Evolutionary conservation across 2,113 vertebrate species (phyloP).

Genomic region (Cavia aperea): DNA sequence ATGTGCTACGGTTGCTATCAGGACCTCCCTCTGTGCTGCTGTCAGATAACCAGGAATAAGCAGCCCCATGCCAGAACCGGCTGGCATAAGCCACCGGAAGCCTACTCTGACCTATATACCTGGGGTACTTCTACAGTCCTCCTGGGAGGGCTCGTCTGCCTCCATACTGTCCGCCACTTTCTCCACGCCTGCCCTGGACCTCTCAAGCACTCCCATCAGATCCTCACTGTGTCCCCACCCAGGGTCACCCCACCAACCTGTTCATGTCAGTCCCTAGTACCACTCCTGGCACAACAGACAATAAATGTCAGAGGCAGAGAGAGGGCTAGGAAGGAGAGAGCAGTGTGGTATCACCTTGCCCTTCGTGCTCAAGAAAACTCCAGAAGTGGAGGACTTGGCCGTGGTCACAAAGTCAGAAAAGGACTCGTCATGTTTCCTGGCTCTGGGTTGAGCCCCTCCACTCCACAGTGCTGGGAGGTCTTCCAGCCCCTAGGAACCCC

Average conservation of each 20-base stretch:
- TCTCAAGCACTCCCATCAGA: background rate
- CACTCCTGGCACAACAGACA: background rate
- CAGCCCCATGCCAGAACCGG: background rate
- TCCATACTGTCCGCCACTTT: no score
- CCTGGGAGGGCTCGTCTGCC: no score
- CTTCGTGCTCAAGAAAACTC: no score
- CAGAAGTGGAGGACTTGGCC: background rate
- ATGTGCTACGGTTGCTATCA: no score
- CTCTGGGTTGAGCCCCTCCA: fast-evolving
- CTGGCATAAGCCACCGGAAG: background rate
- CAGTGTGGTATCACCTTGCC: background rate
- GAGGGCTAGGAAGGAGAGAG: no score
- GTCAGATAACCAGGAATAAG: background rate
- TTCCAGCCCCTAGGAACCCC: background rate
- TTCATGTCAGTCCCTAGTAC: background rate
- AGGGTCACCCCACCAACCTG: background rate
- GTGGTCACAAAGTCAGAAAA: background rate
- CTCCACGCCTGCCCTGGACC: no score
- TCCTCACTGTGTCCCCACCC: no score
- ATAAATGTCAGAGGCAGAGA: background rate
- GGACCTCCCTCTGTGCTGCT: no score
- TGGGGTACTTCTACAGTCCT: background rate
- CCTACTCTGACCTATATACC: background rate
- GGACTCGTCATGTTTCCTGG: background rate
- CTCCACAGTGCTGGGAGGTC: background rate